Evolutionary conservation across 2,888 invertebrate genomes (phyloP).

Genomic region (Erebia ligea): DNA sequence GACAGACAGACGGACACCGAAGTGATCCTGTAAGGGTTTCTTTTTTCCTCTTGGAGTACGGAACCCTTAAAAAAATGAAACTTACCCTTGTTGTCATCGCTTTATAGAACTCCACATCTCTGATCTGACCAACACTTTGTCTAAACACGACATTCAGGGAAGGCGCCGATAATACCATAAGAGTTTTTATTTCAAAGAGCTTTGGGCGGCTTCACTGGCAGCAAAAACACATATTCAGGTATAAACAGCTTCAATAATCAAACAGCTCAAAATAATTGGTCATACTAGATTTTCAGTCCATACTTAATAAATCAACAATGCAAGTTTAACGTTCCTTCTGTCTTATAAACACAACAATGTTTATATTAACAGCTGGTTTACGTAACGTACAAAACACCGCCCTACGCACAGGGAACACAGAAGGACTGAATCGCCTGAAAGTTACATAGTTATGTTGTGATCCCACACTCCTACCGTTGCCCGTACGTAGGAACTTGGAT

Average conservation of each 20-base stretch:
- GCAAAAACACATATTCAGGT: neutral
- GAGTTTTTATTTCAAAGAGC: conserved; percentile 59
- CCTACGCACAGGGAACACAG: conserved; percentile 69
- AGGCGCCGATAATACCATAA: conserved; percentile 54
- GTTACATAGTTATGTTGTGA: conserved; percentile 48
- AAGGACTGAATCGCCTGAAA: conserved; percentile 74
- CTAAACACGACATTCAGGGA: conserved; percentile 64
- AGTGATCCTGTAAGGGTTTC: no score
- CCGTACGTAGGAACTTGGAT: neutral
- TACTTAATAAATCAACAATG: neutral
- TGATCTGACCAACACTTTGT: conserved; percentile 63
- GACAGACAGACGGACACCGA: no score
- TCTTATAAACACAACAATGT: conserved; percentile 49
- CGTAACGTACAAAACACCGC: conserved; percentile 75
- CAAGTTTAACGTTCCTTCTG: conserved; percentile 5
- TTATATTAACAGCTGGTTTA: conserved; percentile 69
- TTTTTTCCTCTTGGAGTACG: no score
- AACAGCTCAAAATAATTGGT: conserved; percentile 3
- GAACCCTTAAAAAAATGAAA: neutral
- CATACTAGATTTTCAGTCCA: neutral
- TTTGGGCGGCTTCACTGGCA: conserved; percentile 38
- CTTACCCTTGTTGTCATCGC: conserved; percentile 76
- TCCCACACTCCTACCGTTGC: conserved; percentile 21
- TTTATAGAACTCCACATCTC: conserved; percentile 71
- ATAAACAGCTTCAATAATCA: conserved; percentile 3